Conservation (phyloP, 2,113 vertebrate genomes). For the Malurus melanocephalus region DNA sequence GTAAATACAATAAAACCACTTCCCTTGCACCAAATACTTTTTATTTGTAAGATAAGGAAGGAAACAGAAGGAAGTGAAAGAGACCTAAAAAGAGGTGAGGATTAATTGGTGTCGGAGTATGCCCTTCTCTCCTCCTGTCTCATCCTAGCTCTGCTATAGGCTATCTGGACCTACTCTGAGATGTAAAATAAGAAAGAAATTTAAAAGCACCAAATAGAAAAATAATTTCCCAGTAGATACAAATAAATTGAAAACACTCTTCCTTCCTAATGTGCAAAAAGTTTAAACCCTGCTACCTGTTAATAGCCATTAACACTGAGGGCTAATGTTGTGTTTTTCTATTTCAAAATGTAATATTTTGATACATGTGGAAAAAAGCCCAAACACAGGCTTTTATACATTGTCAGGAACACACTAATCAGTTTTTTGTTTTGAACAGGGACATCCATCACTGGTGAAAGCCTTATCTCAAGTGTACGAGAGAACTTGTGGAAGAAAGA, state of each 20-base stretch:
- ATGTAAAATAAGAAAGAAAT: neutral
- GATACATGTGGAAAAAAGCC: neutral
- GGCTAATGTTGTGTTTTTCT: neutral
- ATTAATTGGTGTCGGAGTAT: neutral
- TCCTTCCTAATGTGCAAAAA: neutral
- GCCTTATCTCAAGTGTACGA: conserved; percentile 88
- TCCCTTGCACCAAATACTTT: neutral
- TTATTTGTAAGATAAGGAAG: neutral
- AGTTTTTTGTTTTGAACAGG: conserved; percentile 72
- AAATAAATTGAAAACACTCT: neutral
- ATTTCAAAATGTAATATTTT: neutral
- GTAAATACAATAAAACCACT: neutral
- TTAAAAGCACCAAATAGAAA: neutral
- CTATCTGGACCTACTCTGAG: neutral
- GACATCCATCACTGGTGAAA: conserved; percentile 89
- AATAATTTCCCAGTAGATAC: neutral
- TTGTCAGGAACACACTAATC: neutral
- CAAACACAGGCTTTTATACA: neutral
- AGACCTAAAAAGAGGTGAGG: neutral
- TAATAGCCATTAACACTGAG: neutral
- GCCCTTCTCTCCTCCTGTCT: neutral
- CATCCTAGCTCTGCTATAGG: neutral
- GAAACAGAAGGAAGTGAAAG: neutral
- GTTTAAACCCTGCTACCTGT: neutral
- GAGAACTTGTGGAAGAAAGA: conserved; percentile 76